Evolutionary conservation across 2,113 vertebrate genomes (phyloP).

Genomic region (Oxygymnocypris stewartii): DNA sequence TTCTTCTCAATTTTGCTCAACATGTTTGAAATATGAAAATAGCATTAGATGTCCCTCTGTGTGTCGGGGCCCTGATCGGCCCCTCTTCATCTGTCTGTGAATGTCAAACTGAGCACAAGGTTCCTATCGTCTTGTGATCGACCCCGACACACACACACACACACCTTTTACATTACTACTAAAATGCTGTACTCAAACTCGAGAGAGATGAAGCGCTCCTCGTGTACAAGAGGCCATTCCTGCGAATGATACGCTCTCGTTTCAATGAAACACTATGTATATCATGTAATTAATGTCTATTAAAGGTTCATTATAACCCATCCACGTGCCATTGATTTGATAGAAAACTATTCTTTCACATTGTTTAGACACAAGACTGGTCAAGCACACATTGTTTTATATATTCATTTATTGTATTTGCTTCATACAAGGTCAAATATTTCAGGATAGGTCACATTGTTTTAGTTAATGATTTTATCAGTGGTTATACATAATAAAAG

Average conservation of each 20-base stretch:
- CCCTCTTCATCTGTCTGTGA: neutral
- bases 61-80: neutral
- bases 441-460: neutral
- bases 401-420: neutral
- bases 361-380: neutral
- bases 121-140: neutral
- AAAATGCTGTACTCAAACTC: constrained; percentile 69
- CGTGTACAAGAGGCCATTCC: constrained; percentile 77
- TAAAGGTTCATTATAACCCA: constrained; percentile 79
- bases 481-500: too few relatives aligned
- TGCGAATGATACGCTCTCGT: constrained; percentile 79
- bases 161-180: constrained; percentile 22
- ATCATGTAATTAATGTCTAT: constrained; percentile 88
- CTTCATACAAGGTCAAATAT: neutral
- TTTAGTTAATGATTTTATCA: too few relatives aligned
- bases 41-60: constrained; percentile 32
- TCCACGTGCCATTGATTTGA: neutral
- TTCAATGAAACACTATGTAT: constrained; percentile 97
- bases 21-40: constrained; percentile 40
- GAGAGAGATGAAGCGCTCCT: constrained; percentile 60
- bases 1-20: constrained; percentile 44
- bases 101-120: neutral
- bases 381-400: too few relatives aligned
- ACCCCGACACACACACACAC: constrained; percentile 6
- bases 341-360: neutral